Evolutionary conservation across 2,113 vertebrate species (phyloP).

Genomic region (Cathartes aura): DNA sequence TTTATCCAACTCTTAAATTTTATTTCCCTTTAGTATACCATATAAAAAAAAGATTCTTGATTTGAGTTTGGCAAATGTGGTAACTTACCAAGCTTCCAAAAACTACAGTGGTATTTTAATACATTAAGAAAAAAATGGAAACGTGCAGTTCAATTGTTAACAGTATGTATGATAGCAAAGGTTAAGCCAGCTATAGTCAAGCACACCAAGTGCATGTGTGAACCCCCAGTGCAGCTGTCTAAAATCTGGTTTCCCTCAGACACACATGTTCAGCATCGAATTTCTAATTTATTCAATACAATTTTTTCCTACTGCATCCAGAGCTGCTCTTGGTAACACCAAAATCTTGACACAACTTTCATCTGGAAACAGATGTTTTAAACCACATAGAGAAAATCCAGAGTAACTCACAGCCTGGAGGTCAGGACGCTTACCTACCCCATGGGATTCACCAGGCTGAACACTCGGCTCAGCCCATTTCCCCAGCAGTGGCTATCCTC

Average conservation of each 20-base stretch:
- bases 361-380: neutral
- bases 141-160: neutral
- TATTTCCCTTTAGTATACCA: neutral
- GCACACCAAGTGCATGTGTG: accelerated
- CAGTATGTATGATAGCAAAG: neutral
- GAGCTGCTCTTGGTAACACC: neutral
- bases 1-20: neutral
- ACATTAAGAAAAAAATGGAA: neutral
- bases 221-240: neutral
- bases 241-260: neutral
- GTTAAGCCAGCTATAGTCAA: neutral
- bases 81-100: neutral
- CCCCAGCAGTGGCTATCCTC: neutral
- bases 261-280: neutral
- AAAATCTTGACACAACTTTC: neutral
- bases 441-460: neutral
- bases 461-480: neutral
- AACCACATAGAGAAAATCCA: neutral
- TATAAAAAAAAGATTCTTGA: neutral
- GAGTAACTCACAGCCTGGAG: neutral
- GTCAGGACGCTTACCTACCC: neutral
- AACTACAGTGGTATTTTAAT: neutral
- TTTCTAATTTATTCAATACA: neutral
- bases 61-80: neutral
- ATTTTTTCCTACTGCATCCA: neutral